Conservation (phyloP, 2,113 vertebrate species). For the Macquaria australasica region DNA sequence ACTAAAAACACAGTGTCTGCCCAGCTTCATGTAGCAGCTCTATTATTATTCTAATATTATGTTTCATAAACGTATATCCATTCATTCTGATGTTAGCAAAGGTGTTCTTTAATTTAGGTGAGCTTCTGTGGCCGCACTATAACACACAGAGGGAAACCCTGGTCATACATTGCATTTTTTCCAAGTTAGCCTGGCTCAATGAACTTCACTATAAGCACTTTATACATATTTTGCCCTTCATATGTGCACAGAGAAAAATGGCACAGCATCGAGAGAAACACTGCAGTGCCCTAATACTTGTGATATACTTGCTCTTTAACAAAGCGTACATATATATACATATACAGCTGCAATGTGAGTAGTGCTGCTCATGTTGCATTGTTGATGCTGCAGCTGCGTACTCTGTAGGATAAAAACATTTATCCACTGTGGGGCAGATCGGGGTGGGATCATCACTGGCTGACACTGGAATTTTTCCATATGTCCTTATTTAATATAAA, state of each 20-base stretch:
- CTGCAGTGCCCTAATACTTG: neutral
- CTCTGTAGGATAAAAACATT: neutral
- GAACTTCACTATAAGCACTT: neutral
- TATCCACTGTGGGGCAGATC: neutral
- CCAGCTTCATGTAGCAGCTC: neutral
- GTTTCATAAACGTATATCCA: neutral
- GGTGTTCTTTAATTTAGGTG: neutral
- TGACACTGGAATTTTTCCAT: neutral
- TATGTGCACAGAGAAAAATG: neutral
- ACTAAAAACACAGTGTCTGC: too few species aligned
- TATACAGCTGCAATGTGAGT: neutral
- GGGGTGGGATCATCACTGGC: neutral
- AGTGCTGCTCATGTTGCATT: neutral
- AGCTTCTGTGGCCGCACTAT: neutral
- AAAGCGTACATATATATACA: neutral
- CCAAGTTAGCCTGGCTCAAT: neutral
- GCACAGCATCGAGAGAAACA: neutral
- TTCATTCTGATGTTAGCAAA: neutral
- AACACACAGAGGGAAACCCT: neutral
- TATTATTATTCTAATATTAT: neutral
- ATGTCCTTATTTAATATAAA: neutral
- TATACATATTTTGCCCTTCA: neutral
- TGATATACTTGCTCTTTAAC: conserved; percentile 6
- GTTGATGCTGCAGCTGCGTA: neutral
- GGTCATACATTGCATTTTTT: neutral